Evolutionary conservation across 2,888 invertebrate genomes (phyloP), one percentile per base, ranked within the genome.

Genomic region (Icerya purchasi): DNA sequence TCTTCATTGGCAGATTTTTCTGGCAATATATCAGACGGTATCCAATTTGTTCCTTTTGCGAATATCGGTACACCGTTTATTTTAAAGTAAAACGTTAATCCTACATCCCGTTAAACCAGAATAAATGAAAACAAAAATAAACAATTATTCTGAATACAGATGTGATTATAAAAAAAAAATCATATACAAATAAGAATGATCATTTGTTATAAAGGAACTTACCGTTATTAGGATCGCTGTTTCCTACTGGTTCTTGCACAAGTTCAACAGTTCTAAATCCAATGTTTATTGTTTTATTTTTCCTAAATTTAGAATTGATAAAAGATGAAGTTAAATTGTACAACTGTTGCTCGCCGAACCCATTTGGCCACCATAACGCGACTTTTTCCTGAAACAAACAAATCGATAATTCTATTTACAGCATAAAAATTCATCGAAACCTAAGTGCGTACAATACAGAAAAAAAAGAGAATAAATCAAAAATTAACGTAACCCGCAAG

Each of bases 41-140:
- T 91, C 79, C 88, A 90, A 71, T 96, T 96, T 10, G 89, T 84
- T 1, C 94, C 94, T 72, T 96, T 97, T 71, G 90, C 84, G 69
- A 93, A 97, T n/a, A 97, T 79, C 1, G 88, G 82, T 57, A 83
- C 72, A 0, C 77, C 83, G 70, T 97, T 96, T 18, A 98, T 77
- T 69, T 79, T 80, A 69, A 96, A 91, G 69, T 86, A 87, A 71
- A 94, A 97, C 8, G 83, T 79, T 1, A 81, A 73, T 1, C 88
- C 94, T 71, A 54, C n/a, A n/a, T n/a, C n/a, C n/a, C n/a, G n/a
- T n/a, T n/a, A n/a, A n/a, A n/a, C n/a, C n/a, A n/a, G n/a, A n/a
- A n/a, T n/a, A n/a, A n/a, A n/a, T n/a, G n/a, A n/a, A n/a, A n/a
- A n/a, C n/a, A n/a, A n/a, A n/a, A n/a, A n/a, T n/a, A n/a, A n/a